Evolutionary conservation across 2,113 vertebrate species (phyloP).

Genomic region (Tragelaphus scriptus): DNA sequence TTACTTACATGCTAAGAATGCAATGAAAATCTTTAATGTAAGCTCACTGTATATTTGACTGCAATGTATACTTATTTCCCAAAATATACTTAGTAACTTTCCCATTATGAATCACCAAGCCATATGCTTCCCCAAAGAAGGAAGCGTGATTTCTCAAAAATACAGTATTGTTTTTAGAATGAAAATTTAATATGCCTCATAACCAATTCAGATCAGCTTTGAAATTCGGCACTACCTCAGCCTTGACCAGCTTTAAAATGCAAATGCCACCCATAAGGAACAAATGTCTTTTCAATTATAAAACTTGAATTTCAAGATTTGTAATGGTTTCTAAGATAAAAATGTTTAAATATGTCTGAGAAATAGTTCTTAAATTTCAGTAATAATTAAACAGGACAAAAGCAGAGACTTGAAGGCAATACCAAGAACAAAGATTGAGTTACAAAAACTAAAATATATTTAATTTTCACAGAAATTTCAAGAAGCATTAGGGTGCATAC

Average conservation of each 20-base stretch:
- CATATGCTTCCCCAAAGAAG: slow-evolving; percentile 58
- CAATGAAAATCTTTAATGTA: slow-evolving; percentile 40
- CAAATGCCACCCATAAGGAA: slow-evolving; percentile 55
- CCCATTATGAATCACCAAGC: slow-evolving; percentile 60
- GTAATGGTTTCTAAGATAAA: slow-evolving; percentile 39
- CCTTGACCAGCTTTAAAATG: slow-evolving; percentile 41
- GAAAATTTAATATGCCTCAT: slow-evolving; percentile 60
- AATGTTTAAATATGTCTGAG: slow-evolving; percentile 45
- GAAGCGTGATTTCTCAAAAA: slow-evolving; percentile 63
- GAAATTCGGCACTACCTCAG: slow-evolving; percentile 24
- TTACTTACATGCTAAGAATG: slow-evolving; percentile 43
- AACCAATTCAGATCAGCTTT: slow-evolving; percentile 61
- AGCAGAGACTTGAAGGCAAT: slow-evolving; percentile 33
- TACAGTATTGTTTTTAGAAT: slow-evolving; percentile 66
- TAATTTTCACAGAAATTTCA: slow-evolving; percentile 26
- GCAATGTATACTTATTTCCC: slow-evolving; percentile 46
- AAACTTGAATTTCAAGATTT: slow-evolving; percentile 59
- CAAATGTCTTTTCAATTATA: slow-evolving; percentile 66
- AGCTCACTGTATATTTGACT: slow-evolving; percentile 54
- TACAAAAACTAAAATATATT: slow-evolving; percentile 36
- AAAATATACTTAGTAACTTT: slow-evolving; percentile 53
- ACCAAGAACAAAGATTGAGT: slow-evolving; percentile 18
- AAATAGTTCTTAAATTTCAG: slow-evolving; percentile 42
- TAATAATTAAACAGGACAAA: slow-evolving; percentile 59
- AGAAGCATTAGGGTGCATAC: neutral